phyloP scores from a whole-genome alignment of 2,113 vertebrate species.

The Tachysurus vachellii region DNA sequence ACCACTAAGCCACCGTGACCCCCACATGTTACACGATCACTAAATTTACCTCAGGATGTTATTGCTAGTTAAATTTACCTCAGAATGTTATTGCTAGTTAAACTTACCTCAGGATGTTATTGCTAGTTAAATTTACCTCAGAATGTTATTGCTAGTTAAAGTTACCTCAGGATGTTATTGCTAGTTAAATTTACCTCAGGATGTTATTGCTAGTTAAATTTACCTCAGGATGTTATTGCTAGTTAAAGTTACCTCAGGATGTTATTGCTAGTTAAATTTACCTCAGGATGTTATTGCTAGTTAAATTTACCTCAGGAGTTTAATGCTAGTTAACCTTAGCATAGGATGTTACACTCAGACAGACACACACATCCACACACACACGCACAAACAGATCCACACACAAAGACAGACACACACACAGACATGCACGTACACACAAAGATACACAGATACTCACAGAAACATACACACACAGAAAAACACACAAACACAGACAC shows the following conservation, averaged over 20 bases:
- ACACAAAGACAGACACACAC: too few species aligned
- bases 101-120: too few species aligned
- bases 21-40: not conserved
- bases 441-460: too few species aligned
- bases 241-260: not conserved
- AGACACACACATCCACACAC: too few species aligned
- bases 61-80: not conserved
- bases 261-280: not conserved
- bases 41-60: not conserved
- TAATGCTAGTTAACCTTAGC: not conserved
- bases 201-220: not conserved
- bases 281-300: not conserved
- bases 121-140: not conserved
- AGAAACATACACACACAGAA: too few species aligned
- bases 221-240: not conserved
- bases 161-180: not conserved
- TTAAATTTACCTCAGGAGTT: too few species aligned
- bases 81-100: not conserved
- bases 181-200: not conserved
- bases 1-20: too few species aligned
- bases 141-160: not conserved
- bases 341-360: not conserved
- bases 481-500: too few species aligned
- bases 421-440: too few species aligned
- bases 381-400: too few species aligned